Evolutionary conservation across 2,113 vertebrate genomes (phyloP), one percentile per base, ranked within the genome.

Genomic region (Carollia perspicillata): DNA sequence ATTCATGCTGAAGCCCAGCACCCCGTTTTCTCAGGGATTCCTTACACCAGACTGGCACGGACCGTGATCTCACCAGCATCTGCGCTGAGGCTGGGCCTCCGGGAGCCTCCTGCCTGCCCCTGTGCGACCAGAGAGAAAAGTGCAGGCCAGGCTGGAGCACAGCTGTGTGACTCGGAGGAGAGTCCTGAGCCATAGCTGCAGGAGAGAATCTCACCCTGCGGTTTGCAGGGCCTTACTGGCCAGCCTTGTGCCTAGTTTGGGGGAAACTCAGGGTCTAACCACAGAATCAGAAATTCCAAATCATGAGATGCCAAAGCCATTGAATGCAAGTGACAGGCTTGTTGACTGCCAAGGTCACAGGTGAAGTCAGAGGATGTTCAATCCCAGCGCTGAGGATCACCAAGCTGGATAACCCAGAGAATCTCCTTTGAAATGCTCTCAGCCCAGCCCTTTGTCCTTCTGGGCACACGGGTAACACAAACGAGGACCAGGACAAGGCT

Each of bases 1-100:
- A 98, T 97, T 98, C 97, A 97, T 96, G n/a, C 80, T 42, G 92
- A 87, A 95, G 80, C 77, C 87, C 94, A 68, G 94, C 89, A 66
- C 90, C 92, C 81, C 2, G 5, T 95, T 93, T 92, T 86, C 35
- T 17, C 3, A 1, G 81, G 93, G 77, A 93, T 91, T 85, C 66
- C 89, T 97, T 94, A 69, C 68, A n/a, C 53, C 71, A 65, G 49
- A 58, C 93, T 93, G 81, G 95, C 88, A 49, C 1, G 22, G 85
- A 51, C 85, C 85, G 10, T 78, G 81, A 81, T 79, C 89, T 96
- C 85, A 90, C 80, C 68, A 1, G 33, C 51, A 55, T 89, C 74
- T 65, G 71, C 33, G 51, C 53, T 90, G 49, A 93, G 49, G 11
- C 89, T 30, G 13, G 69, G 66, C 87, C 10, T 0, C 78, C 5